Evolutionary conservation across 2,888 invertebrate genomes (phyloP), one percentile per base, ranked within the genome.

Genomic region (Notocelia uddmanniana): DNA sequence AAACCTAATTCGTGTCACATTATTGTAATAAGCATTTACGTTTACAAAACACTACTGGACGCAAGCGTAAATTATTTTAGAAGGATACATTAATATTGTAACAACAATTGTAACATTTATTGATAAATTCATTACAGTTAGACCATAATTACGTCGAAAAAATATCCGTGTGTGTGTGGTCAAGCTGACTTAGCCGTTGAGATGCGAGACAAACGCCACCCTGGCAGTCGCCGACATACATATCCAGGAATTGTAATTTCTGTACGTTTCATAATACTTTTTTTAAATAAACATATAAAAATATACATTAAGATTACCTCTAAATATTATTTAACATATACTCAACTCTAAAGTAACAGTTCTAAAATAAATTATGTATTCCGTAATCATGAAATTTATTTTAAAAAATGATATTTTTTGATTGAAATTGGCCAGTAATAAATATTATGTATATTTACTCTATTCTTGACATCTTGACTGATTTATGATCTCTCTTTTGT

Each of bases 221-320:
- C 74, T 74, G 77, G 80, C 78, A 79, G 76, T 78, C 79, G 81
- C 79, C 83, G 82, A 84, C 81, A 83, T 81, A 76, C 74, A 79
- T 15, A 26, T 64, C 78, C 77, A 81, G 83, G 82, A 82, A 78
- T 83, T 84, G 76, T 76, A 83, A 84, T 81, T 82, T 84, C 80
- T 84, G 82, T 84, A 85, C 80, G 82, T 77, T 83, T 84, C 84
- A 85, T 87, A 88, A 90, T 91, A 89, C 86, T 89, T 90, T 83
- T n/a, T 80, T 89, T 88, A 90, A 91, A 91, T 89, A 89, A 90
- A 89, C 81, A 88, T 91, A 91, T 90, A 91, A 91, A 69, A 91
- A 92, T 91, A 91, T 90, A 90, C 88, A 88, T 91, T 89, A 83
- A 84, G 85, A 90, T 87, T 86, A 89, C 87, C 84, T 86, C 87